Percentiles rank a stretch among this genome's conserved stretches.
Evolutionary conservation across 2,888 invertebrate genomes (phyloP).

Genomic region (Agrotis clavis): DNA sequence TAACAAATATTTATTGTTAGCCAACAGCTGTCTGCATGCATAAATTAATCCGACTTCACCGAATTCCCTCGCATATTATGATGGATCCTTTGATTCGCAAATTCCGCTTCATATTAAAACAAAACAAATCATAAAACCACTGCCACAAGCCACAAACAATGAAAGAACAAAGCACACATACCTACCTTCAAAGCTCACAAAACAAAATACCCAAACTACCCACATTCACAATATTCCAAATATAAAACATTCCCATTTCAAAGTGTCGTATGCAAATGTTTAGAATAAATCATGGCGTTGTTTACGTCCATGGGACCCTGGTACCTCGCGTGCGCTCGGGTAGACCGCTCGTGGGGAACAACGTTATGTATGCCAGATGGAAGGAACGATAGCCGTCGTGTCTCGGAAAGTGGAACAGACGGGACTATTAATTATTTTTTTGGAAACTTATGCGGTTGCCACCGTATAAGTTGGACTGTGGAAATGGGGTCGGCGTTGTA

Average conservation of each 20-base stretch:
- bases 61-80: too few relatives aligned
- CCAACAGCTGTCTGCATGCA: too few relatives aligned
- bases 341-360: not conserved
- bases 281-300: slow-evolving; percentile 51
- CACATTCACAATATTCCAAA: slow-evolving; percentile 6
- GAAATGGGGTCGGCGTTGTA: slow-evolving; percentile 6
- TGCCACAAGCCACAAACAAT: not conserved
- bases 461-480: not conserved
- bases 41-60: too few relatives aligned
- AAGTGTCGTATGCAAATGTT: slow-evolving; percentile 48
- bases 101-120: not conserved
- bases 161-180: not conserved
- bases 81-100: not conserved
- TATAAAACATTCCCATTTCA: slow-evolving; percentile 20
- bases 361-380: slow-evolving; percentile 43
- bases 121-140: not conserved
- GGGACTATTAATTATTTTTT: slow-evolving; percentile 23
- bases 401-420: slow-evolving; percentile 30
- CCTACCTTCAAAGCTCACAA: not conserved
- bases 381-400: slow-evolving; percentile 27
- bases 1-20: too few relatives aligned
- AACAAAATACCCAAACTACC: slow-evolving; percentile 1
- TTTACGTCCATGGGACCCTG: slow-evolving; percentile 35
- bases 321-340: slow-evolving; percentile 40
- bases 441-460: not conserved